Percentiles rank a stretch among this genome's conserved stretches.
These are phyloP conservation scores for Meleagris gallopavo DNA, from an alignment of 2,113 vertebrate genomes.

Conservation along the genomic window DNA sequence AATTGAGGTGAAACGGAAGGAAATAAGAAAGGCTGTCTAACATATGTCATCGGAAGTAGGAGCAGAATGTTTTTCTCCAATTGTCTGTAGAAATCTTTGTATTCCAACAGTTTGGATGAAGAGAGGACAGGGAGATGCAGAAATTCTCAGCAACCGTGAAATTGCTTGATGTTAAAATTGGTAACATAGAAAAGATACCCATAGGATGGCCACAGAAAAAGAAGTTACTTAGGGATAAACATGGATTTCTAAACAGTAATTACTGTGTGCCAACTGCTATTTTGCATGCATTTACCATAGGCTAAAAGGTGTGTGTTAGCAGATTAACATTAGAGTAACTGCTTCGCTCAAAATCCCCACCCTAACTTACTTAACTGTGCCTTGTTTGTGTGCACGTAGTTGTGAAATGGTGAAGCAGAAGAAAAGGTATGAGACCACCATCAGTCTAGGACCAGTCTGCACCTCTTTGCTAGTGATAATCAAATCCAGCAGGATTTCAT, in stretches of 20 bases:
- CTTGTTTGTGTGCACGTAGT: neutral
- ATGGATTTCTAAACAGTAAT: neutral
- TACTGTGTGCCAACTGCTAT: neutral
- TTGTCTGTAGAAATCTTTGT: neutral
- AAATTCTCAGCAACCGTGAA: neutral
- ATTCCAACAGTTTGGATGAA: neutral
- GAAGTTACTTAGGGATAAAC: neutral
- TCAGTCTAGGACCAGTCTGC: neutral
- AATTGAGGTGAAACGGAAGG: neutral
- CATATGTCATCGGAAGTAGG: neutral
- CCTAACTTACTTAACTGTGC: neutral
- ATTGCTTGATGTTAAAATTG: neutral
- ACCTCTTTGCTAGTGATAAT: neutral
- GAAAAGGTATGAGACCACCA: neutral
- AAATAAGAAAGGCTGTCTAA: neutral
- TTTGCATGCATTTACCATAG: fast-evolving
- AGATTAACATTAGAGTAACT: neutral
- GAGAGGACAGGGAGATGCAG: neutral
- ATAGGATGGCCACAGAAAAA: neutral
- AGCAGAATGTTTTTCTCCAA: neutral
- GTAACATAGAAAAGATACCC: neutral
- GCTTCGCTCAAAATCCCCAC: neutral
- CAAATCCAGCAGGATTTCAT: neutral
- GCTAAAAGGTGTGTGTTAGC: neutral
- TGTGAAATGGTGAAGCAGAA: neutral